A percentile compares a stretch with the other conserved stretches of the same genome.
These are phyloP conservation scores for Teleogryllus occipitalis DNA, from an alignment of 1,140 invertebrate genomes.

Conservation along the genomic window DNA sequence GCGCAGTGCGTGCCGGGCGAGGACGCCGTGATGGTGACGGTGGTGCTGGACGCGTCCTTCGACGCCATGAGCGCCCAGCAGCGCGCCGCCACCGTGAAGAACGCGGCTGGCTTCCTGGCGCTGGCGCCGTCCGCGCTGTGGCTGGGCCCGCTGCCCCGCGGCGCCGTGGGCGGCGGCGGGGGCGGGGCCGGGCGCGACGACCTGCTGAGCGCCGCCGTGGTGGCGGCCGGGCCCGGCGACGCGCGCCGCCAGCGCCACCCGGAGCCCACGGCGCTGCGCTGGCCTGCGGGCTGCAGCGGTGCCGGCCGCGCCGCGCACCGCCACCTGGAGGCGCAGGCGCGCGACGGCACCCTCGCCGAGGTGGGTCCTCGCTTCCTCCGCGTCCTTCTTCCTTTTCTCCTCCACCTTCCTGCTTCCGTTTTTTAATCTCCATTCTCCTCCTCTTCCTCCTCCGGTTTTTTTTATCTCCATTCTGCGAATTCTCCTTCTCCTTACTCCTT, in stretches of 20 bases:
- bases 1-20: conserved; percentile 37
- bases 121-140: not conserved
- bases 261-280: not conserved
- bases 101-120: conserved; percentile 24
- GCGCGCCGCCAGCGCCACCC: not conserved
- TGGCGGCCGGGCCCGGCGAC: too few species aligned
- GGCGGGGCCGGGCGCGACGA: too few species aligned
- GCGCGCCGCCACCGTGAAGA: conserved; percentile 42
- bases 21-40: conserved; percentile 36
- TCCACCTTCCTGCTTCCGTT: too few species aligned
- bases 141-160: not conserved
- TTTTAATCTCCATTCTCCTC: too few species aligned
- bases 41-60: conserved; percentile 40
- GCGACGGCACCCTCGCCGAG: conserved; percentile 52
- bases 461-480: too few species aligned
- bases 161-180: too few species aligned
- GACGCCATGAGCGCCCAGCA: conserved; percentile 40
- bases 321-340: conserved; percentile 48
- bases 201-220: too few species aligned
- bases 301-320: not conserved
- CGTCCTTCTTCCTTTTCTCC: too few species aligned
- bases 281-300: not conserved
- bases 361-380: conserved; percentile 26
- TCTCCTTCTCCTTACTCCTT: too few species aligned
- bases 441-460: too few species aligned